A percentile compares a stretch with the other conserved stretches of the same genome.
These are phyloP conservation scores for Egretta garzetta DNA, from an alignment of 2,113 vertebrate genomes.

Conservation along the genomic window DNA sequence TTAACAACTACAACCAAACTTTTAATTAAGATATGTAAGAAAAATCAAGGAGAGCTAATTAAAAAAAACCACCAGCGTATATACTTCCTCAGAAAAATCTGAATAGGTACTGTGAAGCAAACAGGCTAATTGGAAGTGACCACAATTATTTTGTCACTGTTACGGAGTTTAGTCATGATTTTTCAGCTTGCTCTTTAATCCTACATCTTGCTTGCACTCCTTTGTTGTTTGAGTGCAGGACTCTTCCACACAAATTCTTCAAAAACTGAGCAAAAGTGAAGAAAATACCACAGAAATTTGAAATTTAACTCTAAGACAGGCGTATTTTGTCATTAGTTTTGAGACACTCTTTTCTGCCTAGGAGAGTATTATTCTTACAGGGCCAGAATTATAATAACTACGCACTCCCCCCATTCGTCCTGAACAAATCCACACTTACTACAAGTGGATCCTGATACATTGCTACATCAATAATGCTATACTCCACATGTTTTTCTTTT, in stretches of 20 bases:
- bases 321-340: neutral
- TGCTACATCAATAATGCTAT: neutral
- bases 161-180: neutral
- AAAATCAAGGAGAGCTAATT: slow-evolving; percentile 43
- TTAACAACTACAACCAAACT: slow-evolving; percentile 54
- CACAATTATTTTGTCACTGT: slow-evolving; percentile 46
- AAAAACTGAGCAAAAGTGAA: neutral
- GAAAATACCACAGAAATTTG: neutral
- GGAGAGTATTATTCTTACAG: neutral
- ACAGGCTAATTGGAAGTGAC: slow-evolving; percentile 48
- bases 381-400: neutral
- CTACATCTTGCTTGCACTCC: neutral
- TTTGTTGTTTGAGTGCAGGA: neutral
- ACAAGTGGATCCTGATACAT: neutral
- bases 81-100: neutral
- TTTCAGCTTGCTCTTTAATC: slow-evolving; percentile 23
- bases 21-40: slow-evolving; percentile 55
- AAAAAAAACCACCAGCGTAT: neutral
- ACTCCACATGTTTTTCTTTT: neutral
- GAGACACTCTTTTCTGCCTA: neutral
- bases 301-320: neutral
- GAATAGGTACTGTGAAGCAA: neutral
- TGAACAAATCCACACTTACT: neutral
- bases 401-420: neutral
- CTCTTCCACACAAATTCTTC: neutral